These are phyloP conservation scores for Agrochola lychnidis DNA, from an alignment of 2,888 invertebrate genomes.

Conservation along the genomic window DNA sequence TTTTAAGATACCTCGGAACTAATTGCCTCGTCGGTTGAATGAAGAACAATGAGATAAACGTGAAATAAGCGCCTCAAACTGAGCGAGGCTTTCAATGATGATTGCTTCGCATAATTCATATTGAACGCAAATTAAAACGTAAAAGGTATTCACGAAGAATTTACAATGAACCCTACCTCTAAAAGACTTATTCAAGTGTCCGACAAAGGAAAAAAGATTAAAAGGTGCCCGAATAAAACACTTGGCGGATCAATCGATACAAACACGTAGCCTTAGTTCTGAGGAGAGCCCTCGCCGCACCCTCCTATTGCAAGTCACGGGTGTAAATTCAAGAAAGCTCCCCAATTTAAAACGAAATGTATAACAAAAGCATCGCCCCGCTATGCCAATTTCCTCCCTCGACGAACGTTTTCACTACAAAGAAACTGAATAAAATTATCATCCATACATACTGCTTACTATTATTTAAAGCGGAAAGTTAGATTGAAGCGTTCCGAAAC, in stretches of 20 bases:
- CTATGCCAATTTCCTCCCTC: conserved; percentile 89
- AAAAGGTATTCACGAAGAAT: conserved; percentile 62
- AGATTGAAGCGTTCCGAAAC: conserved; percentile 73
- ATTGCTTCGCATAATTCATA: conserved; percentile 80
- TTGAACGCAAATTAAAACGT: conserved; percentile 77
- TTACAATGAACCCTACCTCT: conserved; percentile 66
- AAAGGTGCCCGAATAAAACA: conserved; percentile 71
- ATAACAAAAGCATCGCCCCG: conserved; percentile 87
- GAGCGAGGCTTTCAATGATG: conserved; percentile 74
- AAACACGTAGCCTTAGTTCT: conserved; percentile 66
- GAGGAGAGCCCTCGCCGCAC: conserved; percentile 75
- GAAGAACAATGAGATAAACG: conserved; percentile 79
- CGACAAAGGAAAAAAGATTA: conserved; percentile 64
- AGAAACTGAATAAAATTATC: conserved; percentile 88
- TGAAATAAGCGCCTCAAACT: conserved; percentile 71
- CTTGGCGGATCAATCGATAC: conserved; percentile 79
- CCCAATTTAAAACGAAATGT: conserved; percentile 89
- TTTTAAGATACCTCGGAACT: conserved; percentile 77
- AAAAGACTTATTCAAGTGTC: conserved; percentile 72
- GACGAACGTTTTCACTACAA: conserved; percentile 82
- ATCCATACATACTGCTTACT: conserved; percentile 75
- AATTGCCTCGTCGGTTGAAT: conserved; percentile 79
- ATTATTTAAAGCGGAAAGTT: conserved; percentile 79
- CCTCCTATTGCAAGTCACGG: conserved; percentile 87
- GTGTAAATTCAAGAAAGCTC: conserved; percentile 90